Evolutionary conservation across 2,797 vertebrate species (phyloP).

Genomic region (Pogonophryne albipinna): DNA sequence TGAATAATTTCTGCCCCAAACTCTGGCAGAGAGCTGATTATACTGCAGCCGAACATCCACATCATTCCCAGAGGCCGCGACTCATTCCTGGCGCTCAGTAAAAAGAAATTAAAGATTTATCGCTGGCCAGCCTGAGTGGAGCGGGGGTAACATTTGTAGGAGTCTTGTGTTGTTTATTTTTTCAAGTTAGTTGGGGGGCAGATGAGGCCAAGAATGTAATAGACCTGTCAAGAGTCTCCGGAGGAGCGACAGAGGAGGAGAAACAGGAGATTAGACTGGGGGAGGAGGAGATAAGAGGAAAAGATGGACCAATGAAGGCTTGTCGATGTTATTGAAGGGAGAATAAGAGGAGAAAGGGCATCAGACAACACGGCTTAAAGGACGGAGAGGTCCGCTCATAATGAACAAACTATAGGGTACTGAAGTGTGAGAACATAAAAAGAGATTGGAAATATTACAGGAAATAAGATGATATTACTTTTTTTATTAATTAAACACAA

Average conservation of each 20-base stretch:
- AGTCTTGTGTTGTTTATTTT: conserved; percentile 3
- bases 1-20: conserved; percentile 31
- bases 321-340: conserved; percentile 18
- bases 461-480: not conserved
- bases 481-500: not conserved
- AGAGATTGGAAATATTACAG: not conserved
- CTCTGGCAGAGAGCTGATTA: conserved; percentile 66
- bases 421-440: not conserved
- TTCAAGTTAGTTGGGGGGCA: not conserved
- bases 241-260: conserved; percentile 36
- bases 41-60: conserved; percentile 43
- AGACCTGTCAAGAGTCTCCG: conserved; percentile 65
- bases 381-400: conserved; percentile 1
- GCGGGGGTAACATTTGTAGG: conserved; percentile 20
- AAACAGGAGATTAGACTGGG: conserved; percentile 38
- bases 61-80: conserved; percentile 35
- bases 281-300: conserved; percentile 41
- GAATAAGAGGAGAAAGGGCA: conserved; percentile 25
- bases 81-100: conserved; percentile 39
- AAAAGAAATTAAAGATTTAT: conserved; percentile 63
- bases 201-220: conserved; percentile 61
- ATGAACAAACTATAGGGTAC: not conserved
- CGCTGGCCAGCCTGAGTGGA: conserved; percentile 8
- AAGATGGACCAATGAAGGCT: not conserved
- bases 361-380: no score